Percentiles rank a stretch among this genome's conserved stretches.
phyloP scores from a whole-genome alignment of 2,888 invertebrate genomes.

The Pterobdella sp. region DNA sequence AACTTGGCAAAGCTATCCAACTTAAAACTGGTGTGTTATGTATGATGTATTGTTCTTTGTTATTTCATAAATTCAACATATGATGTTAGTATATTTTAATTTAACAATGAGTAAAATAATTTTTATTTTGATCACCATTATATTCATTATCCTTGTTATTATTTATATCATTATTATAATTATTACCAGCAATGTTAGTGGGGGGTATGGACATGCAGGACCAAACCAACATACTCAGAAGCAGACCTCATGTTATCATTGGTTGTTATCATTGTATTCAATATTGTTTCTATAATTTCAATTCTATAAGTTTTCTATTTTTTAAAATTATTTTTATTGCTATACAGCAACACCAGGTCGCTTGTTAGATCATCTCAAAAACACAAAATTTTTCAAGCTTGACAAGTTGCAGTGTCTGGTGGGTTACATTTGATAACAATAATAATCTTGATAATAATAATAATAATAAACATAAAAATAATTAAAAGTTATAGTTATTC shows the following conservation, averaged over 20 bases:
- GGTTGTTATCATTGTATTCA: constrained; percentile 51
- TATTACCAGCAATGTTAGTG: constrained; percentile 76
- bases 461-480: not conserved
- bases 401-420: constrained; percentile 80
- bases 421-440: not conserved
- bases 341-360: constrained; percentile 81
- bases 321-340: not conserved
- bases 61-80: too few relatives aligned
- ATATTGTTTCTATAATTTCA: not conserved
- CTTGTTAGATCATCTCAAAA: constrained; percentile 88
- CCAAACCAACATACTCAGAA: constrained; percentile 79
- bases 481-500: not conserved
- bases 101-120: too few relatives aligned
- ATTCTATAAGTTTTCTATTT: not conserved
- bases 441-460: not conserved
- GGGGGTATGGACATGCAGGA: constrained; percentile 98
- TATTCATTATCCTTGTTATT: too few relatives aligned
- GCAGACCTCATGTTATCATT: constrained; percentile 92
- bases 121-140: too few relatives aligned
- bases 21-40: constrained; percentile 65
- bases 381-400: constrained; percentile 92
- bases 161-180: too few relatives aligned
- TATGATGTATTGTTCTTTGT: not conserved
- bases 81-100: too few relatives aligned
- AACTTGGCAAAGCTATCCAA: constrained; percentile 77